phyloP scores from a whole-genome alignment of 2,113 vertebrate genomes.

The Calypte anna region DNA sequence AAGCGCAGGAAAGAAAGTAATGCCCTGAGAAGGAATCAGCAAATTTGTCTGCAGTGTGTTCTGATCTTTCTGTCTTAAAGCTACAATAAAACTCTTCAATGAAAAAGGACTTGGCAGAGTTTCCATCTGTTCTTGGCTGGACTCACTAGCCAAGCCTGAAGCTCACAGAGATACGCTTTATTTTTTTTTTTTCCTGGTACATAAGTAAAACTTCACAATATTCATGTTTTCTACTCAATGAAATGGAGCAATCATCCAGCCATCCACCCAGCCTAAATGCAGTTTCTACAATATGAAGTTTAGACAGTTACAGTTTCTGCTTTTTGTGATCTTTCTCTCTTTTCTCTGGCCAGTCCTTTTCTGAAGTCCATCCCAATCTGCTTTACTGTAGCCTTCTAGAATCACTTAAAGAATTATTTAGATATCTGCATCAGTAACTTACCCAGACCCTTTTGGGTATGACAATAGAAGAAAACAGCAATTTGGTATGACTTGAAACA shows the following conservation, averaged over 20 bases:
- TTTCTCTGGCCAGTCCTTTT: not conserved
- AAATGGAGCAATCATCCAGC: constrained; percentile 1
- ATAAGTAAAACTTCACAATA: not conserved
- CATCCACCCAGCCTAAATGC: constrained; percentile 34
- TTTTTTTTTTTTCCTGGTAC: not conserved
- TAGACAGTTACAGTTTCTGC: constrained; percentile 18
- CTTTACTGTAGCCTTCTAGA: not conserved
- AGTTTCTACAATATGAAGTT: constrained; percentile 35
- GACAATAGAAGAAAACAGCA: not conserved
- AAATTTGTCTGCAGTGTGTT: not conserved
- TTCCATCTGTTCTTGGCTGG: constrained; percentile 67
- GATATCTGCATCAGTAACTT: not conserved
- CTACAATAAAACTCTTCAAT: constrained; percentile 66
- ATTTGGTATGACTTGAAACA: not conserved
- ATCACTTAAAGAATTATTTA: not conserved
- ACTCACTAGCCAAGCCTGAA: not conserved
- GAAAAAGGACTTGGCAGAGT: constrained; percentile 63
- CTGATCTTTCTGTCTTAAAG: constrained; percentile 21
- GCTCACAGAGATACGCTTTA: constrained; percentile 8
- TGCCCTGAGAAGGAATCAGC: not conserved
- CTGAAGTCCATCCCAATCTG: not conserved
- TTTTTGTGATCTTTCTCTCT: constrained; percentile 22
- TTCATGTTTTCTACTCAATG: not conserved
- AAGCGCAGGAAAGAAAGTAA: not conserved
- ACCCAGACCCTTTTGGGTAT: not conserved